These are phyloP conservation scores for Microcebus griseorufus DNA, from an alignment of 2,113 vertebrate species.

Conservation along the genomic window DNA sequence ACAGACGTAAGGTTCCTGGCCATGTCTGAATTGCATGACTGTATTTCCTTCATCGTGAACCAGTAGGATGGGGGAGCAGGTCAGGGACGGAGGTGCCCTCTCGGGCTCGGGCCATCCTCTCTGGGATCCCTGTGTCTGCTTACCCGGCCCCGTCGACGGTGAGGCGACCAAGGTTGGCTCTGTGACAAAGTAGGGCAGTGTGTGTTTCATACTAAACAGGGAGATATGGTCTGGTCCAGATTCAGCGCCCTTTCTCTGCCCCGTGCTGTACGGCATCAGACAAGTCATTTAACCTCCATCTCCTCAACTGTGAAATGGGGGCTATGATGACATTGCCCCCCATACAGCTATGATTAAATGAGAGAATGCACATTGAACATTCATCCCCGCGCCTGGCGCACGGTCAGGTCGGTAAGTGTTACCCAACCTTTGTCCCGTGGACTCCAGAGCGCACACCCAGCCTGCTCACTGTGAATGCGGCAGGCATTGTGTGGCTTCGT, in stretches of 20 bases:
- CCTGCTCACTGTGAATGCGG: not conserved
- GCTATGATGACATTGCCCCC: too few species aligned
- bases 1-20: not conserved
- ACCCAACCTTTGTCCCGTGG: not conserved
- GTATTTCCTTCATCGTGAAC: not conserved
- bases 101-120: accelerated
- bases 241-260: not conserved
- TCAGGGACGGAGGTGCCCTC: not conserved
- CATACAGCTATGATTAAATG: not conserved
- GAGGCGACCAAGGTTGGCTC: not conserved
- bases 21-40: too few species aligned
- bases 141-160: not conserved
- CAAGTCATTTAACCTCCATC: not conserved
- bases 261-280: not conserved
- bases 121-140: not conserved
- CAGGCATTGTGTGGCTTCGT: accelerated
- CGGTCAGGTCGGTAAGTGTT: not conserved
- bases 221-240: not conserved
- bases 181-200: not conserved
- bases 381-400: not conserved
- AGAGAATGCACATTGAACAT: not conserved
- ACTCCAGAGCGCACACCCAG: not conserved
- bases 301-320: not conserved
- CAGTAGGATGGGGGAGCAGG: not conserved
- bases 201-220: not conserved